Percentiles rank a stretch among this genome's conserved stretches.
phyloP scores from a whole-genome alignment of 30 jellyfish, hydroid and myxozoan species.

The Aurelia sp. region DNA sequence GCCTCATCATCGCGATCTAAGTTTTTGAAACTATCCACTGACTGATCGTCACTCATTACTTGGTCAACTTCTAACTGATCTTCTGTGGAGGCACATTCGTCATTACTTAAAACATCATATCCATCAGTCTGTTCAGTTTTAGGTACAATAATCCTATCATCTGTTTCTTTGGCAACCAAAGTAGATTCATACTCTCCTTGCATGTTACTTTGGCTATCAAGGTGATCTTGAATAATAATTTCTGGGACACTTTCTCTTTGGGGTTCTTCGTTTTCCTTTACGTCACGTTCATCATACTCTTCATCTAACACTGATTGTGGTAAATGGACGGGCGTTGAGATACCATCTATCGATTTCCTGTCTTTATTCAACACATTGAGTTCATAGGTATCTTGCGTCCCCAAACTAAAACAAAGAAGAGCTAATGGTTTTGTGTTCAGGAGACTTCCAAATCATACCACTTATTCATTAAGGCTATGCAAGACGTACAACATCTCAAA shows the following conservation, averaged over 20 bases:
- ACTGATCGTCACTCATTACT: slow-evolving; percentile 15
- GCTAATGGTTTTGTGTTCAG: too few species aligned
- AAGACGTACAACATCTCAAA: too few species aligned
- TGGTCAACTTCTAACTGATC: slow-evolving; percentile 10
- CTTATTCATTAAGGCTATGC: too few species aligned
- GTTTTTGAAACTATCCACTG: slow-evolving; percentile 26
- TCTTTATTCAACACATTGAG: too few species aligned
- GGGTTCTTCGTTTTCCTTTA: neutral
- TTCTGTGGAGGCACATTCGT: slow-evolving; percentile 25
- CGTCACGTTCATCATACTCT: too few species aligned
- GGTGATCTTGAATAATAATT: neutral
- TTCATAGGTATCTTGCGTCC: too few species aligned
- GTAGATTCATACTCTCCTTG: neutral
- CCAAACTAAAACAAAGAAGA: too few species aligned
- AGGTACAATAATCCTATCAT: neutral
- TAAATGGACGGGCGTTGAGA: too few species aligned
- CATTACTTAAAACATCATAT: slow-evolving; percentile 6
- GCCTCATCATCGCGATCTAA: slow-evolving; percentile 11
- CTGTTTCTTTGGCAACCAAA: slow-evolving; percentile 1
- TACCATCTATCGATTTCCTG: too few species aligned
- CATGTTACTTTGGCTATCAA: neutral
- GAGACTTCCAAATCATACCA: too few species aligned
- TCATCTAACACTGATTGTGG: too few species aligned
- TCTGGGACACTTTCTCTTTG: slow-evolving; percentile 5
- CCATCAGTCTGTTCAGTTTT: neutral